Base-by-base conservation (phyloP, 2,113 vertebrate genomes). In the Sturnus vulgaris region DNA sequence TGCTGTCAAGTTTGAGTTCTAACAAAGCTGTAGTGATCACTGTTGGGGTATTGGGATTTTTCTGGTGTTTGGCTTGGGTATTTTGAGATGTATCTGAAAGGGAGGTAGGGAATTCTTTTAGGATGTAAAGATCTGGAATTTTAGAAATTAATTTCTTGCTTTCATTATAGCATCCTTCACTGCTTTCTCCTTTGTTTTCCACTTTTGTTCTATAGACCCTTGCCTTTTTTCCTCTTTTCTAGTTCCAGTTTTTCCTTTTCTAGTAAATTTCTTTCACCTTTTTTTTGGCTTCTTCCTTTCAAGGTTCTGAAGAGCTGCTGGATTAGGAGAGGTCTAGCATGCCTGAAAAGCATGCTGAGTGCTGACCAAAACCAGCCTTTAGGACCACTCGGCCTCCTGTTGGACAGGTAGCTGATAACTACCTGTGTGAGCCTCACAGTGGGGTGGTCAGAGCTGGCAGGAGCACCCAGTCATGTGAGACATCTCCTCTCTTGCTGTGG, bases 391-490 rank as follows among this genome's bases (percentile, higher is more conserved):
- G 11, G 17, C 66, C 79, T 40, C 30, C 37, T 84, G 35, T 50
- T 12, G 16, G 31, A 14, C 11, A 60, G 42, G 22, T 27, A 19
- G 19, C 44, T 4, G 6, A 22, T 40, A 37, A 7, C 39, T 19
- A 53, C 52, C 50, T 27, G 17, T 19, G 37, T 75, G 30, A 86
- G 50, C 60, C 44, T 69, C 30, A 2, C 27, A 60, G 56, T 15
- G 39, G 21, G 1, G 30, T 61, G 49, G 11, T 27, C 15, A 27
- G 46, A 70, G 76, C 25, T 82, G 55, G 49, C 49, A 44, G n/a
- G 42, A 3, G 0, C 2, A 4, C 18, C 44, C 30, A 50, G n/a
- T 12, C 15, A 4, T 9, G 7, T 12, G 55, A 50, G 59, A 50
- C 11, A 42, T 19, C 47, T 73, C 37, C 55, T 53, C 7, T 31